These are phyloP conservation scores for Apomyelois bistriatella DNA, from an alignment of 2,888 invertebrate species.

Conservation along the genomic window DNA sequence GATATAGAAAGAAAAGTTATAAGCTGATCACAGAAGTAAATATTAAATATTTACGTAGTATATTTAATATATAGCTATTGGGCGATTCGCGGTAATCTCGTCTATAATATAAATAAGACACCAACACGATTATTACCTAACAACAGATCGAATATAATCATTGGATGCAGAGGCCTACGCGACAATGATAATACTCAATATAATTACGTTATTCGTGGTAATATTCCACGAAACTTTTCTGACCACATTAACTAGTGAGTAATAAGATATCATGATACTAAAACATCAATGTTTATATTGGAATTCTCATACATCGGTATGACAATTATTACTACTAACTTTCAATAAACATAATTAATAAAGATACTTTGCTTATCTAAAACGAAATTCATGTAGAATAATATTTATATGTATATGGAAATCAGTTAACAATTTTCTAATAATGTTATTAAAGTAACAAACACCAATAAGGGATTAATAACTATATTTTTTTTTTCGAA, in stretches of 20 bases:
- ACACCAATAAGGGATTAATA: slow-evolving; percentile 54
- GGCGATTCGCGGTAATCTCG: slow-evolving; percentile 45
- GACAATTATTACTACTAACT: slow-evolving; percentile 46
- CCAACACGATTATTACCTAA: slow-evolving; percentile 26
- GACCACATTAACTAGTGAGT: slow-evolving; percentile 51
- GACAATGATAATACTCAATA: slow-evolving; percentile 50
- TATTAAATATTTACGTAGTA: slow-evolving; percentile 65
- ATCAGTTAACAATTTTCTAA: slow-evolving; percentile 63
- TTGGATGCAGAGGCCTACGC: slow-evolving; percentile 48
- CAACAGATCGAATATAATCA: slow-evolving; percentile 21
- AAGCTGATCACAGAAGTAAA: slow-evolving; percentile 75
- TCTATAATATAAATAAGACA: slow-evolving; percentile 33
- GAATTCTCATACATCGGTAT: slow-evolving; percentile 56
- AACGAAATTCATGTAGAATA: slow-evolving; percentile 61
- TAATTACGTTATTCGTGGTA: slow-evolving; percentile 32
- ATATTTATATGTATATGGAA: slow-evolving; percentile 49
- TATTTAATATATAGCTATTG: slow-evolving; percentile 43
- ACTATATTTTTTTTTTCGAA: slow-evolving; percentile 38
- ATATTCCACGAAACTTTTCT: slow-evolving; percentile 49
- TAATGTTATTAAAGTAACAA: slow-evolving; percentile 61
- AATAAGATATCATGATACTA: slow-evolving; percentile 48
- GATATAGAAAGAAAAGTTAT: slow-evolving; percentile 60
- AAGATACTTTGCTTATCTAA: slow-evolving; percentile 61
- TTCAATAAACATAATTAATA: slow-evolving; percentile 55
- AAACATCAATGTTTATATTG: slow-evolving; percentile 59